These are phyloP conservation scores for Trachelipus rathkii DNA, from an alignment of 1,140 invertebrate genomes.

Conservation along the genomic window DNA sequence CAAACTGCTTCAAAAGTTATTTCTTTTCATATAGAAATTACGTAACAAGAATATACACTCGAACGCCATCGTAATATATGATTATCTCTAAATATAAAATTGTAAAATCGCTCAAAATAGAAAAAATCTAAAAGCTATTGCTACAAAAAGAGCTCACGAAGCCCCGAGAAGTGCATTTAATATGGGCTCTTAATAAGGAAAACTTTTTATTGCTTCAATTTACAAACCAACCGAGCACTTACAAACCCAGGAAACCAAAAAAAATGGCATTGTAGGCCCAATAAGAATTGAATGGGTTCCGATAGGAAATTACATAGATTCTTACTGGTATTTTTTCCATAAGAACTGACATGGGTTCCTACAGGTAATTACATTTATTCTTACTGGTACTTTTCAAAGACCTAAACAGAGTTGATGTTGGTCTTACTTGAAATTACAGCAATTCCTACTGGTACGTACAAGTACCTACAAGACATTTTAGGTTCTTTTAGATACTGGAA, in stretches of 20 bases:
- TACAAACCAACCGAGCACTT: conserved; percentile 1
- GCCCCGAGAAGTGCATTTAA: conserved; percentile 5
- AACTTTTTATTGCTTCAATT: conserved; percentile 8
- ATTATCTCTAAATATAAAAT: conserved; percentile 12
- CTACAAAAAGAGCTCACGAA: conserved; percentile 4
- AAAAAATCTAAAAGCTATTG: conserved; percentile 12
- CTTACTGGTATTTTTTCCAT: no score
- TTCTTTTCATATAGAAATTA: background rate
- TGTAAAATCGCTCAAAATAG: conserved; percentile 2
- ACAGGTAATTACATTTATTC: no score
- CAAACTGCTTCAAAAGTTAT: background rate
- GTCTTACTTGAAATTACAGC: no score
- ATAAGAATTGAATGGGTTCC: no score
- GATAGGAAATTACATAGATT: no score
- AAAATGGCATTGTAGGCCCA: no score
- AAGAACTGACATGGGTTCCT: no score
- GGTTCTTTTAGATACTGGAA: no score
- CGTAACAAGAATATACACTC: conserved; percentile 7
- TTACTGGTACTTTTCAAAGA: no score
- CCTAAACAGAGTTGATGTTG: no score
- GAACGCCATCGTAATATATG: background rate
- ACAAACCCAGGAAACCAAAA: background rate
- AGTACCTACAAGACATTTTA: no score
- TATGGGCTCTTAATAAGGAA: background rate
- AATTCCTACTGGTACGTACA: no score